phyloP scores from a whole-genome alignment of 1,140 invertebrate genomes.

The Venturia canescens region DNA sequence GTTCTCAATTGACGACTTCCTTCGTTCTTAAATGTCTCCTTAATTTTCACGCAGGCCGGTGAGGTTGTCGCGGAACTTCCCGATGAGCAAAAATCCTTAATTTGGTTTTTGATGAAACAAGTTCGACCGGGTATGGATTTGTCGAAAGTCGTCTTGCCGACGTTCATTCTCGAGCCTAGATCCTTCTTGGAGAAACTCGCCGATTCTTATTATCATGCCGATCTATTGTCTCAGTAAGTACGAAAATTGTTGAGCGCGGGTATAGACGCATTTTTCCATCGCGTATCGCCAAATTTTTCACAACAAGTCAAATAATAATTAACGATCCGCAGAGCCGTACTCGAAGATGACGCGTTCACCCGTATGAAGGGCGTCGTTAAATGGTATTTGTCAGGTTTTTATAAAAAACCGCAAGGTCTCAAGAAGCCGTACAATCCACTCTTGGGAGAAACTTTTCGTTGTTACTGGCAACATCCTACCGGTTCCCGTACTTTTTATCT shows the following conservation, averaged over 20 bases:
- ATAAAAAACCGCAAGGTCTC: conserved; percentile 94
- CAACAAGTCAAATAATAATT: no score
- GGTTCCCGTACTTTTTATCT: conserved; percentile 94
- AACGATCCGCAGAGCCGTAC: conserved; percentile 90
- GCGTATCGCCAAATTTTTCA: no score
- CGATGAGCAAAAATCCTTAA: conserved; percentile 95
- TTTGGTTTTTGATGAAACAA: conserved; percentile 96
- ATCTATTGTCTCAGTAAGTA: conserved; percentile 90
- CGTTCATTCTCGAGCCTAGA: conserved; percentile 92
- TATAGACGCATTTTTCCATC: neutral
- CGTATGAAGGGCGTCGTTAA: conserved; percentile 92
- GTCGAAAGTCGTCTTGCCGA: conserved; percentile 95
- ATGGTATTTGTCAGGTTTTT: conserved; percentile 94
- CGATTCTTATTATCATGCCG: conserved; percentile 96
- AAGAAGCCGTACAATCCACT: conserved; percentile 98
- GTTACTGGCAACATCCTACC: conserved; percentile 92
- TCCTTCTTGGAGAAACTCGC: conserved; percentile 96
- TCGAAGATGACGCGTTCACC: conserved; percentile 91
- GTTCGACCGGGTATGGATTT: conserved; percentile 97
- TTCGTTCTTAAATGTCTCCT: neutral
- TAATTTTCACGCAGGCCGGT: conserved; percentile 80
- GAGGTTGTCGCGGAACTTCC: conserved; percentile 94
- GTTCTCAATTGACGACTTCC: neutral
- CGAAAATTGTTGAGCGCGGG: neutral
- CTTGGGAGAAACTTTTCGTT: conserved; percentile 93